Base-by-base conservation (phyloP, 2,888 invertebrate genomes). In the Lycia hirtaria region DNA sequence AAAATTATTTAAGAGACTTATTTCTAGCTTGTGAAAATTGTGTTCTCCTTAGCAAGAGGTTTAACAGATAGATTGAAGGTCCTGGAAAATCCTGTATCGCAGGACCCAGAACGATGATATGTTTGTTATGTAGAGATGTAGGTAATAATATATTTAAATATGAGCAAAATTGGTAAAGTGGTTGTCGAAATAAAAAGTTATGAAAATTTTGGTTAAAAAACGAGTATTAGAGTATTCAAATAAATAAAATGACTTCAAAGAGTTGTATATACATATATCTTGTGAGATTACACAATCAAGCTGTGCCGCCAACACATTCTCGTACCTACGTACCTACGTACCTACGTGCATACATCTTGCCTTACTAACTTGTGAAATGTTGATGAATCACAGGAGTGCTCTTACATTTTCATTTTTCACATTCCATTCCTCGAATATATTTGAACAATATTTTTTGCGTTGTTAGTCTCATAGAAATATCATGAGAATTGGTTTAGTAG, bases 351-450 rank as follows among this genome's bases (percentile, higher is more conserved):
- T 22, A 22, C 14, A 35, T 38, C 30, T 20, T 37, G 12, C 28
- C 26, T 35, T 19, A 19, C 19, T 22, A 53, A 30, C 37, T 45
- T 17, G 19, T 53, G 53, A 53, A 53, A 38, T 38, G 40, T 54
- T 47, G 38, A 54, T 48, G 41, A 41, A 41, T 20, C 41, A 48
- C 54, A 14, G 26, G 41, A 41, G n/a, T 6, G 38, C 14, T 19
- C 41, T 35, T 41, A 55, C 48, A 55, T 26, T 48, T 55, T 48
- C 40, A 41, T 1, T n/a, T 41, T 26, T 40, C 3, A 48, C 41
- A 17, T 22, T 44, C 15, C 20, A 45, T n/a, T 40, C 47, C 47
- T 47, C 37, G 7, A 37, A 10, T 14, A 20, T 35, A 44, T 37
- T 37, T 26, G 17, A 33, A 5, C n/a, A 3, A 20, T 14, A 14